A percentile compares a stretch with the other conserved stretches of the same genome.
These are phyloP conservation scores for Anableps anableps DNA, from an alignment of 2,797 vertebrate species.

Conservation along the genomic window DNA sequence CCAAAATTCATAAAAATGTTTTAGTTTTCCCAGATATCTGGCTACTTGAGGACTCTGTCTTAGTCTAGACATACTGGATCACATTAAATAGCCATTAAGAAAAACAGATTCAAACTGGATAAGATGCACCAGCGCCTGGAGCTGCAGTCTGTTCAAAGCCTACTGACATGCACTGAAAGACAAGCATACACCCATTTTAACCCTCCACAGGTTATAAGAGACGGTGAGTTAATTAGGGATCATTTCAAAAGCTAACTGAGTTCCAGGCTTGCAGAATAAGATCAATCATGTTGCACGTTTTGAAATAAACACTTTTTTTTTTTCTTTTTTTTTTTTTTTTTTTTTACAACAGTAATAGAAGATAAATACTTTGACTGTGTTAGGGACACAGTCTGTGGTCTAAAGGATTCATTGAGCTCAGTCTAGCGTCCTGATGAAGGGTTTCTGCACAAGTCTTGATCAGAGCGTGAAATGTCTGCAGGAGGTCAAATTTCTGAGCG, in stretches of 20 bases:
- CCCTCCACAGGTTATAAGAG: neutral
- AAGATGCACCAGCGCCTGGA: too few relatives aligned
- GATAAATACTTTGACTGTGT: neutral
- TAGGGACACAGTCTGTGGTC: neutral
- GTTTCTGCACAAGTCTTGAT: neutral
- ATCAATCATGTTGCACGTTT: neutral
- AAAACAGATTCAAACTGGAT: too few relatives aligned
- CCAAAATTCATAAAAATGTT: too few relatives aligned
- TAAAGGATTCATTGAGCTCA: neutral
- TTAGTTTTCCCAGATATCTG: too few relatives aligned
- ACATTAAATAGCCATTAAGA: too few relatives aligned
- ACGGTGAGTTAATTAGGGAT: neutral
- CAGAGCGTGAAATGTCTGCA: neutral
- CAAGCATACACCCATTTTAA: too few relatives aligned
- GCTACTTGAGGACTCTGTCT: too few relatives aligned
- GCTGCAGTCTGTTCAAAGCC: too few relatives aligned
- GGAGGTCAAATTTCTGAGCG: neutral
- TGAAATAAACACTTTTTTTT: neutral
- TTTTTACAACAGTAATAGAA: too few relatives aligned
- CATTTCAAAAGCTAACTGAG: neutral
- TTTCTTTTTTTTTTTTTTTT: too few relatives aligned
- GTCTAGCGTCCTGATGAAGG: neutral
- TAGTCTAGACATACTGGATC: too few relatives aligned
- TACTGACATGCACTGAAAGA: too few relatives aligned
- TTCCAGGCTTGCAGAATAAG: neutral